Conservation (phyloP, 2,888 invertebrate genomes). For the Synanthedon tipuliformis region DNA sequence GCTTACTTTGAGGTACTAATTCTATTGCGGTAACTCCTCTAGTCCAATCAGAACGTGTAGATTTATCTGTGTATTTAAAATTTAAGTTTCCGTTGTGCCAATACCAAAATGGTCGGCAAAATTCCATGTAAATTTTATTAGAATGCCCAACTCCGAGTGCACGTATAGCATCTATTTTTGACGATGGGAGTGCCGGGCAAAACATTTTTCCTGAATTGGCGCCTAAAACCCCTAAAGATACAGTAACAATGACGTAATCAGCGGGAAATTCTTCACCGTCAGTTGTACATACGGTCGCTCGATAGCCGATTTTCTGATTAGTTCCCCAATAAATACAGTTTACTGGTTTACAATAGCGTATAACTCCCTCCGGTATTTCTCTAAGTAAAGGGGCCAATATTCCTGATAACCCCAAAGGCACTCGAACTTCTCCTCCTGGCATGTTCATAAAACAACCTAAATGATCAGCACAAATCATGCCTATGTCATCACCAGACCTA, state of each 20-base stretch:
- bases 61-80: slow-evolving; percentile 71
- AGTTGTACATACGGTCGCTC: slow-evolving; percentile 72
- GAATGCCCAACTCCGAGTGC: slow-evolving; percentile 78
- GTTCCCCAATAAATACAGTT: slow-evolving; percentile 77
- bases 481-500: slow-evolving; percentile 74
- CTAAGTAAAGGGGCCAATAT: slow-evolving; percentile 74
- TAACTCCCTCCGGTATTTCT: slow-evolving; percentile 71
- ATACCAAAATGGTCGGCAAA: slow-evolving; percentile 78
- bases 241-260: slow-evolving; percentile 83
- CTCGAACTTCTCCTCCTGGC: slow-evolving; percentile 70
- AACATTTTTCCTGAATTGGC: slow-evolving; percentile 74
- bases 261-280: slow-evolving; percentile 78
- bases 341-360: slow-evolving; percentile 78
- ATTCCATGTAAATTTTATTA: slow-evolving; percentile 82
- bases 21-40: slow-evolving; percentile 78
- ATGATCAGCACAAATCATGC: slow-evolving; percentile 49
- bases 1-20: slow-evolving; percentile 75
- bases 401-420: slow-evolving; percentile 75
- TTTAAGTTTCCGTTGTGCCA: slow-evolving; percentile 75
- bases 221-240: slow-evolving; percentile 81
- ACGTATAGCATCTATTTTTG: slow-evolving; percentile 77
- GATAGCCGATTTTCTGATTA: slow-evolving; percentile 51
- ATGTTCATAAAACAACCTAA: slow-evolving; percentile 63
- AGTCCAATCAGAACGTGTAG: slow-evolving; percentile 75
- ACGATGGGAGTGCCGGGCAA: slow-evolving; percentile 75